phyloP scores from a whole-genome alignment of 2,888 invertebrate genomes.

The Cantharis rufa region DNA sequence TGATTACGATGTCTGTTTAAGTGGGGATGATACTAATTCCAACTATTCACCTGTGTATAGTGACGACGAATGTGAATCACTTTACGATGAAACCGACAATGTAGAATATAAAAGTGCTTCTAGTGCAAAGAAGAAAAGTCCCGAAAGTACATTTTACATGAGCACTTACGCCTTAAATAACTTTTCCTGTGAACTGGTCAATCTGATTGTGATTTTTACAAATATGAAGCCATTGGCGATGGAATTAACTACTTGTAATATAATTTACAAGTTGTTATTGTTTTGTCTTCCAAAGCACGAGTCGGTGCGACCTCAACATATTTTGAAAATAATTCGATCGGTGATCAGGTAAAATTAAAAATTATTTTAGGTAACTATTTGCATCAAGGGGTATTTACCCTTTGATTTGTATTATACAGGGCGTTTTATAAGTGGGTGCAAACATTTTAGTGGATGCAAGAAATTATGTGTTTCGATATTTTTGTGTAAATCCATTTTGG shows the following conservation, averaged over 20 bases:
- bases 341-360: slow-evolving; percentile 9
- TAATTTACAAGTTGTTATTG: slow-evolving; percentile 41
- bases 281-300: slow-evolving; percentile 16
- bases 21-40: slow-evolving; percentile 56
- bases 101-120: background rate
- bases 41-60: slow-evolving; percentile 72
- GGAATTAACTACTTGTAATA: slow-evolving; percentile 36
- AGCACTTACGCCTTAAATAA: slow-evolving; percentile 31
- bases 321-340: background rate
- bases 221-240: slow-evolving; percentile 36
- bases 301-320: slow-evolving; percentile 4
- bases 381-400: too few species aligned
- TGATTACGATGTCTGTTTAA: background rate
- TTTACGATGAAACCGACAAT: background rate
- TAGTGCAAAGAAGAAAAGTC: background rate
- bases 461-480: too few species aligned
- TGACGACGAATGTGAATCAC: slow-evolving; percentile 43
- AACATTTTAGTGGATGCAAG: too few species aligned
- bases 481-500: too few species aligned
- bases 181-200: slow-evolving; percentile 40
- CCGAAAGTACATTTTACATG: background rate
- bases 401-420: too few species aligned
- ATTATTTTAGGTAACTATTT: too few species aligned
- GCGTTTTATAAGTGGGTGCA: too few species aligned
- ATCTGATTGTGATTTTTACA: slow-evolving; percentile 38